Percentiles rank a stretch among this genome's conserved stretches.
Evolutionary conservation across 2,113 vertebrate species (phyloP).

Genomic region (Cettia cetti): DNA sequence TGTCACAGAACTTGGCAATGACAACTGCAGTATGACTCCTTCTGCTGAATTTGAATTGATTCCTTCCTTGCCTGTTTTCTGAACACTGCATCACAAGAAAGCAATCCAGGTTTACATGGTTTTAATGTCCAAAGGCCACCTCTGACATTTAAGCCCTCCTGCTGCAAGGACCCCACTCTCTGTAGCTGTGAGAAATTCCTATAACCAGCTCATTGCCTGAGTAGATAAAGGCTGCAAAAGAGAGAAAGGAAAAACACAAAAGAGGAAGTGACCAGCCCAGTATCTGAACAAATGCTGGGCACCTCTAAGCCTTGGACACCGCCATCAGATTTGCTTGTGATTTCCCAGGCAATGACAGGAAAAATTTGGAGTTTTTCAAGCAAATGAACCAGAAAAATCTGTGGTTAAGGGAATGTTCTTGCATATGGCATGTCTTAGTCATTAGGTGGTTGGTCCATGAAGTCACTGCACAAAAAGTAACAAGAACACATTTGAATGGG

Average conservation of each 20-base stretch:
- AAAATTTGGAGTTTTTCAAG: neutral
- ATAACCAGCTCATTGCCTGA: neutral
- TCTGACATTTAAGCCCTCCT: neutral
- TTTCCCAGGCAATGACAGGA: neutral
- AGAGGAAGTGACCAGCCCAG: neutral
- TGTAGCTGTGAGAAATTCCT: neutral
- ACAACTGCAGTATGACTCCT: neutral
- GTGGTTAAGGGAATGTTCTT: neutral
- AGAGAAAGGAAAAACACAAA: neutral
- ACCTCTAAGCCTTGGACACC: neutral
- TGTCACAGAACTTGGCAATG: neutral
- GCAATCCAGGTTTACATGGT: neutral
- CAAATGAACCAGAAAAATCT: neutral
- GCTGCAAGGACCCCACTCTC: neutral
- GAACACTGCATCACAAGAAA: neutral
- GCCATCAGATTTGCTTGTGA: neutral
- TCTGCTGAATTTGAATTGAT: neutral
- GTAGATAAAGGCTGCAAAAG: neutral
- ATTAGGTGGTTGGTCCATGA: neutral
- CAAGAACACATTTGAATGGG: neutral
- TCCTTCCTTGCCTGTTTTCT: neutral
- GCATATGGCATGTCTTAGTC: neutral
- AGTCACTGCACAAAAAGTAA: neutral
- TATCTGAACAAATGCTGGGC: rapidly evolving
- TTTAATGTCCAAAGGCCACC: neutral